Percentiles rank a stretch among this genome's conserved stretches.
phyloP scores from a whole-genome alignment of 2,888 invertebrate genomes.

The Eubasilissa splendida region DNA sequence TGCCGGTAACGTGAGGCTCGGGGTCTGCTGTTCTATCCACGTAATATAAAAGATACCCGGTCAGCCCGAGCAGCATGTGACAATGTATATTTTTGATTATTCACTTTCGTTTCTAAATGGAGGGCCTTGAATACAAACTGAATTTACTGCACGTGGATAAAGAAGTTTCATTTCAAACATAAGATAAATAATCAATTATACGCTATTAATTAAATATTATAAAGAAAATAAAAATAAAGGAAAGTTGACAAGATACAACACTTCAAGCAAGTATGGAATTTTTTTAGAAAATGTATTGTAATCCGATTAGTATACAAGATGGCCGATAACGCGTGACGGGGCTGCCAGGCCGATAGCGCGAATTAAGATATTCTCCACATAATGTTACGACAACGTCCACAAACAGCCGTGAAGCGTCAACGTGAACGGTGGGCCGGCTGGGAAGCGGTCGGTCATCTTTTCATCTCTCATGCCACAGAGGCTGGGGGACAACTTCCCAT shows the following conservation, averaged over 20 bases:
- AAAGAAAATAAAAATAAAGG: too few relatives aligned
- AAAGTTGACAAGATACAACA: too few relatives aligned
- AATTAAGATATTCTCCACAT: slow-evolving; percentile 57
- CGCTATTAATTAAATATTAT: too few relatives aligned
- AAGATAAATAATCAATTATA: background rate
- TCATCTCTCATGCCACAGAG: background rate
- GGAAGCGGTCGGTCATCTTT: slow-evolving; percentile 17
- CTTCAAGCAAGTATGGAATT: background rate
- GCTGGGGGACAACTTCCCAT: background rate
- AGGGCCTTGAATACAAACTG: too few relatives aligned
- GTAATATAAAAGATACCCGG: too few relatives aligned
- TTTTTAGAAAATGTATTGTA: background rate
- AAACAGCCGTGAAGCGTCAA: slow-evolving; percentile 47
- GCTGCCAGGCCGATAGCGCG: slow-evolving; percentile 45
- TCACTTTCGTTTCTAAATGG: too few relatives aligned
- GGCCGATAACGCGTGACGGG: slow-evolving; percentile 47
- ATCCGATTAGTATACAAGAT: slow-evolving; percentile 5
- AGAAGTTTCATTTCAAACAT: too few relatives aligned
- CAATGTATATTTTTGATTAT: too few relatives aligned
- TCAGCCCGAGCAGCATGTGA: too few relatives aligned
- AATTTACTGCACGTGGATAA: too few relatives aligned
- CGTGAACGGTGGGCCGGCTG: slow-evolving; percentile 29
- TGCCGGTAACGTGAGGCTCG: too few relatives aligned
- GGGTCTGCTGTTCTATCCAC: too few relatives aligned
- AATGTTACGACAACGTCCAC: slow-evolving; percentile 50